A percentile compares a stretch with the other conserved stretches of the same genome.
Conservation (phyloP, 1,140 invertebrate species). For the Nasonia longicornis region DNA sequence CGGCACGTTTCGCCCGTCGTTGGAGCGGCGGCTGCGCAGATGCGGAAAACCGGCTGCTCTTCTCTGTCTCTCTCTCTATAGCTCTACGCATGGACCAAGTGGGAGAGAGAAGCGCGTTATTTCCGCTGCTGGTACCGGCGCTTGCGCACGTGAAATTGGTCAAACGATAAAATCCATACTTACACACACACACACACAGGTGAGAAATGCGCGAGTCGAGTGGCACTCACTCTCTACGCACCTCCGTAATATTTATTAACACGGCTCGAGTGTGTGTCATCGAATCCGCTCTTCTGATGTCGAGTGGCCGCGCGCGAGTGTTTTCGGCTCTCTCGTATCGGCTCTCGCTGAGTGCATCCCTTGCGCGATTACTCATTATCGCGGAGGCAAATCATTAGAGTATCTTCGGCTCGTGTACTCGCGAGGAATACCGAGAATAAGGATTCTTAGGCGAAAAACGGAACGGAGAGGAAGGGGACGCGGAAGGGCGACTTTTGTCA, state of each 20-base stretch:
- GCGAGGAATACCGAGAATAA: background rate
- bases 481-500: conserved; percentile 38
- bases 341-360: background rate
- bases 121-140: too few relatives aligned
- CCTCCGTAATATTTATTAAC: conserved; percentile 19
- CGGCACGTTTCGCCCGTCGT: conserved; percentile 12
- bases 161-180: too few relatives aligned
- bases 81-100: background rate
- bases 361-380: background rate
- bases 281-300: background rate
- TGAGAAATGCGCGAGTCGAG: background rate
- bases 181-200: too few relatives aligned
- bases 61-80: background rate
- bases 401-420: background rate
- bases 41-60: background rate
- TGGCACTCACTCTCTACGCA: conserved; percentile 7
- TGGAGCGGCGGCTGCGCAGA: background rate
- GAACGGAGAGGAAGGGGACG: conserved; percentile 34
- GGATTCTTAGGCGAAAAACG: background rate
- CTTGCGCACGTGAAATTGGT: too few relatives aligned
- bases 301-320: conserved; percentile 2
- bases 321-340: conserved; percentile 20
- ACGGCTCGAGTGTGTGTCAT: background rate
- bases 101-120: background rate
- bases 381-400: background rate